These are phyloP conservation scores for Amblyjoppa fuscipennis DNA, from an alignment of 2,888 invertebrate species.

Conservation along the genomic window DNA sequence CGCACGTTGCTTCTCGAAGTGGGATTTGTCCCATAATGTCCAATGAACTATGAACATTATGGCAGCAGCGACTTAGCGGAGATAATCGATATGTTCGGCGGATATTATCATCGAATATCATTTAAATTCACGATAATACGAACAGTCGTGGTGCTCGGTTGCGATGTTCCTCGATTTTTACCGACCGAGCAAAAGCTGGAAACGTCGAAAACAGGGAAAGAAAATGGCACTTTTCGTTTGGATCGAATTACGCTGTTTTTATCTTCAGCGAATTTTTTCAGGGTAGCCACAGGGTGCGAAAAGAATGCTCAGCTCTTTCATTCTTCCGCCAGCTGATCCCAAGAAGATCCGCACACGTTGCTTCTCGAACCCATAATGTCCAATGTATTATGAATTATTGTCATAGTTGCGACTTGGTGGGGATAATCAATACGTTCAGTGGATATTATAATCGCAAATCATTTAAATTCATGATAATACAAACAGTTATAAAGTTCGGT, in stretches of 20 bases:
- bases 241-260: too few relatives aligned
- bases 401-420: not conserved
- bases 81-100: slow-evolving; percentile 23
- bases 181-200: too few relatives aligned
- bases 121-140: slow-evolving; percentile 7
- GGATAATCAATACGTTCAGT: slow-evolving; percentile 21
- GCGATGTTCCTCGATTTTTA: too few relatives aligned
- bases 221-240: too few relatives aligned
- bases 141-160: too few relatives aligned
- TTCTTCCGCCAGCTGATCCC: too few relatives aligned
- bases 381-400: slow-evolving; percentile 1
- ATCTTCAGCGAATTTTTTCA: slow-evolving; percentile 25
- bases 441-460: not conserved
- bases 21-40: not conserved
- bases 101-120: not conserved
- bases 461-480: slow-evolving; percentile 10
- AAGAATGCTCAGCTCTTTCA: not conserved
- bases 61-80: not conserved
- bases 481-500: too few relatives aligned
- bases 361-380: not conserved
- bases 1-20: too few relatives aligned
- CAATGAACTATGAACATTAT: slow-evolving; percentile 1
- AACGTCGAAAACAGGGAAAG: too few relatives aligned
- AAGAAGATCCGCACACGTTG: too few relatives aligned
- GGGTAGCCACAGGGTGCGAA: slow-evolving; percentile 28